Base-by-base conservation (phyloP, 1,140 invertebrate species). In the Prorops nasuta region DNA sequence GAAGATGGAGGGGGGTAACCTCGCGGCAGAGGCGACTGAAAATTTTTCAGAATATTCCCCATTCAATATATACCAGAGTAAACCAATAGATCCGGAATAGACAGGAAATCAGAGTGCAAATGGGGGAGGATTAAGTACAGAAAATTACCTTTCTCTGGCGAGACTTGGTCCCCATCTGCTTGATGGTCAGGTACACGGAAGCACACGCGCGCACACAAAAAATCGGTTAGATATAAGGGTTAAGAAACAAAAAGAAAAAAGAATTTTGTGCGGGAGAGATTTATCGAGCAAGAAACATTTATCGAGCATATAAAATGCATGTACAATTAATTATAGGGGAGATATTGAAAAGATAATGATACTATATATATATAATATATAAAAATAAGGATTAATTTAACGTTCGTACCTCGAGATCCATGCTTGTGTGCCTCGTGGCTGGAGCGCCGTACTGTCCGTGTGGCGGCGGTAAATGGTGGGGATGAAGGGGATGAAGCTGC, bases 1-100 rank as follows among this genome's bases (percentile, higher is more conserved):
- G 88, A 87, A 48, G 83, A 84, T 6, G 84, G 82, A 3, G 84
- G 85, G 12, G 84, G 84, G 71, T 90, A 91, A 2, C 87, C 85
- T 24, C 88, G 79, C 14, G 86, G 83, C 24, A 88, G 79, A 22
- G 85, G 81, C 37, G 85, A 86, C 84, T 89, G 71, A 28, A 28
- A 28, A 28, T 28, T 28, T 28, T 10, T 28, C 24, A 28, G 10
- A 28, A 28, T 10, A 28, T 6, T 10, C 4, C 10, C 4, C 24
- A 6, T 28, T 6, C 4, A 4, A 10, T 28, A 10, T 10, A 4
- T 6, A 28, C 24, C 4, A 10, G 4, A 28, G 10, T 6, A 28
- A 28, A 28, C 24, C 4, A 28, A 10, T 4, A 10, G 4, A 28
- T 28, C 24, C 4, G 24, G 4, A 10, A 28, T 28, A 10, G 24